Percentiles rank a stretch among this genome's conserved stretches.
Evolutionary conservation across 2,888 invertebrate species (phyloP).

Genomic region (Marasmarcha lunaedactyla): DNA sequence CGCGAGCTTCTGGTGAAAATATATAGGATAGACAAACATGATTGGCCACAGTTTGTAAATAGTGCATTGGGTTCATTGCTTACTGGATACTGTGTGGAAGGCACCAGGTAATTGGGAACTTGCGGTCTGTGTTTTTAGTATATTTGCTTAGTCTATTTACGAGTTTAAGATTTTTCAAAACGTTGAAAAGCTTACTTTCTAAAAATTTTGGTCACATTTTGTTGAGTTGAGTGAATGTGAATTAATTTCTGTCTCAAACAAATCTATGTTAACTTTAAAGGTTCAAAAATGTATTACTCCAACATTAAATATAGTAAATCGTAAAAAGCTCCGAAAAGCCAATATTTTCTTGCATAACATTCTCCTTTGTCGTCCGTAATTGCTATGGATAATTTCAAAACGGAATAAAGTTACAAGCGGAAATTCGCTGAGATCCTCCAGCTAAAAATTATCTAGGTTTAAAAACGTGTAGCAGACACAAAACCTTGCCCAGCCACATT

Average conservation of each 20-base stretch:
- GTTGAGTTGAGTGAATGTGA: too few relatives aligned
- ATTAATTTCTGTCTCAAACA: too few relatives aligned
- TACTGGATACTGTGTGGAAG: background rate
- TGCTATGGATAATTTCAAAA: background rate
- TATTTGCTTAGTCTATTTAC: too few relatives aligned
- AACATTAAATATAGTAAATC: too few relatives aligned
- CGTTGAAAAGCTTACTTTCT: too few relatives aligned
- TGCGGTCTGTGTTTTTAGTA: too few relatives aligned
- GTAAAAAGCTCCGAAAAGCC: too few relatives aligned
- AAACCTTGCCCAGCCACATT: background rate
- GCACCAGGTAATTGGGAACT: background rate
- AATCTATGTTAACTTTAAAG: too few relatives aligned
- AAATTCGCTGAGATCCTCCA: background rate
- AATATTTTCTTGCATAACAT: background rate
- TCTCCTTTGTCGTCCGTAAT: too few relatives aligned
- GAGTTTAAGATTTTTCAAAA: too few relatives aligned
- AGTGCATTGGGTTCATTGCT: conserved; percentile 1
- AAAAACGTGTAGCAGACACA: conserved; percentile 1
- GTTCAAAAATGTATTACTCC: too few relatives aligned
- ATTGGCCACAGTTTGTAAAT: conserved; percentile 11
- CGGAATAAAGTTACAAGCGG: background rate
- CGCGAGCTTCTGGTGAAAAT: conserved; percentile 14
- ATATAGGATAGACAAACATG: conserved; percentile 28
- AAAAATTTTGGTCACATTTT: too few relatives aligned
- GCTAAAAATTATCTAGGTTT: background rate